These are phyloP conservation scores for Drosophila sproati DNA, from an alignment of 1,140 invertebrate genomes.

Conservation along the genomic window DNA sequence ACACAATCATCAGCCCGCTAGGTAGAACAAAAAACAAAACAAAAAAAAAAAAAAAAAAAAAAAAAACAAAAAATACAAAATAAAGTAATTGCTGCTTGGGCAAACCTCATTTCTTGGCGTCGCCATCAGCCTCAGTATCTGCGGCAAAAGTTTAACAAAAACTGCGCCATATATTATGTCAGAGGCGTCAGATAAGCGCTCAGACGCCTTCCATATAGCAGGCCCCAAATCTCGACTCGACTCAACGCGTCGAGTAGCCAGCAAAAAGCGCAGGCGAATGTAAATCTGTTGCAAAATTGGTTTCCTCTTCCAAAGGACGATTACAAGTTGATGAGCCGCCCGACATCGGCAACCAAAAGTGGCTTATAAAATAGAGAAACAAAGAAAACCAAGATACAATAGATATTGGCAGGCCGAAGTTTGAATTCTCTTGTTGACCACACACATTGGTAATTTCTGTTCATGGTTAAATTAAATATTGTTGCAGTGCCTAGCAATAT, in stretches of 20 bases:
- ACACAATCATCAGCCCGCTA: slow-evolving; percentile 51
- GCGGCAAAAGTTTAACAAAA: slow-evolving; percentile 67
- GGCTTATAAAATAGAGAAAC: not conserved
- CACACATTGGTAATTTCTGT: too few species aligned
- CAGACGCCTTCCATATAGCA: slow-evolving; percentile 38
- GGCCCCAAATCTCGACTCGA: slow-evolving; percentile 19
- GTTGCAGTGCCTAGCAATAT: too few species aligned
- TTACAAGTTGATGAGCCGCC: slow-evolving; percentile 74
- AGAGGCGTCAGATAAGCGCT: slow-evolving; percentile 75
- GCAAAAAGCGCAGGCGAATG: slow-evolving; percentile 56
- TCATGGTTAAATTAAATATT: too few species aligned
- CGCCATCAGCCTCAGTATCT: slow-evolving; percentile 22
- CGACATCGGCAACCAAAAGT: slow-evolving; percentile 33
- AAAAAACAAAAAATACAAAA: slow-evolving; percentile 9
- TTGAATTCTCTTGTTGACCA: not conserved
- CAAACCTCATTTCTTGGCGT: slow-evolving; percentile 49
- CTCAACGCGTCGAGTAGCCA: not conserved
- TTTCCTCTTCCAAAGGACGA: slow-evolving; percentile 69
- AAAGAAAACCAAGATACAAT: not conserved
- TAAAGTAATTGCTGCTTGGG: slow-evolving; percentile 60
- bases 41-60: not conserved
- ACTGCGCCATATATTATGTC: slow-evolving; percentile 76
- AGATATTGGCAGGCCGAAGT: not conserved
- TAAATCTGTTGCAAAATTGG: slow-evolving; percentile 77
- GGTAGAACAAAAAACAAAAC: slow-evolving; percentile 24